Evolutionary conservation across 2,797 vertebrate species (phyloP).

Genomic region (Cossypha niveicapilla): DNA sequence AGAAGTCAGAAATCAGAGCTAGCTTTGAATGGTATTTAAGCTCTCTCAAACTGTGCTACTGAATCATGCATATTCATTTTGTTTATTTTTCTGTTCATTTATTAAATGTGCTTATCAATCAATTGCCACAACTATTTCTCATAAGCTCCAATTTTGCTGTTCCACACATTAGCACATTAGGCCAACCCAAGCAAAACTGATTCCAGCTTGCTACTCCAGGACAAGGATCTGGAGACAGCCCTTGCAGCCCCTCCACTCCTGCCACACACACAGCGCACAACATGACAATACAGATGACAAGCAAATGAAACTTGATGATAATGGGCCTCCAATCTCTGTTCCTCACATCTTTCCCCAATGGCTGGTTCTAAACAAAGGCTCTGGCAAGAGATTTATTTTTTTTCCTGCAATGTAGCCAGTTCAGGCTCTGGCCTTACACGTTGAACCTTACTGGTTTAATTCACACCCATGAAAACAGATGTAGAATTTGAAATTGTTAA

Average conservation of each 20-base stretch:
- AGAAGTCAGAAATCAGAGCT: background rate
- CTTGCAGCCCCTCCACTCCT: background rate
- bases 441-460: background rate
- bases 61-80: background rate
- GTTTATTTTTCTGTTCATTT: background rate
- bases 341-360: background rate
- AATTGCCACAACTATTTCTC: background rate
- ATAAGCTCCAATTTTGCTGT: background rate
- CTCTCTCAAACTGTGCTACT: background rate
- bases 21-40: background rate
- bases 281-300: background rate
- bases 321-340: background rate
- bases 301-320: rapidly evolving
- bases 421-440: background rate
- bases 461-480: background rate
- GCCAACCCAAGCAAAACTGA: background rate
- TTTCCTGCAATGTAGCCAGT: background rate
- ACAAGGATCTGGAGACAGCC: background rate
- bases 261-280: too few relatives aligned
- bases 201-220: rapidly evolving
- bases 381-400: background rate
- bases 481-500: background rate
- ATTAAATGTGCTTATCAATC: background rate
- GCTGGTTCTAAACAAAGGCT: background rate
- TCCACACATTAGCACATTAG: background rate